Base-by-base conservation (phyloP, 2,113 vertebrate species). In the Hemicordylus capensis region DNA sequence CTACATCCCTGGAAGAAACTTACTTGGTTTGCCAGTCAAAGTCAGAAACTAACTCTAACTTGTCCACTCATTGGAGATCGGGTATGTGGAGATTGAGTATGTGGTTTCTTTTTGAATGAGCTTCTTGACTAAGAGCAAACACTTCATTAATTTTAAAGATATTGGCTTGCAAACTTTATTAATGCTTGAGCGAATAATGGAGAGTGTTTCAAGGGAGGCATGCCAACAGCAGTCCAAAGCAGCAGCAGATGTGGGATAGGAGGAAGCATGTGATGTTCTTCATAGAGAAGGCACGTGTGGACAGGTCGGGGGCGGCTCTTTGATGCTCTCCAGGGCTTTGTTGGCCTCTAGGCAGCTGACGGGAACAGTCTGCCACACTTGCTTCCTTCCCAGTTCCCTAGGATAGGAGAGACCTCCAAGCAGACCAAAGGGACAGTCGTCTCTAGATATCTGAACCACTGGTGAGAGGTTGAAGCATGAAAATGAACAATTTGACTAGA, bases 71-170 rank as follows among this genome's bases (percentile, higher is more conserved):
- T 12, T 4, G 48, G 37, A 81, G 70, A 31, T 22, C 2, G 8
- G 19, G 42, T n/a, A 64, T n/a, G n/a, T n/a, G 46, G 34, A 8
- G 48, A 34, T n/a, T n/a, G n/a, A n/a, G n/a, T 54, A 77, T 67
- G 61, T 69, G 63, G 70, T 79, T 73, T 69, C 3, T 76, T 44
- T 89, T 92, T 91, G 86, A 82, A 78, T 88, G 90, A 93, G 91
- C 91, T 93, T 93, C 93, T 93, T 93, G 89, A 93, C 90, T 76
- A 81, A 90, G 93, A 94, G 93, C 93, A 94, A 94, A 94, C 95
- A 96, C 91, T 90, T 95, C 95, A 95, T 96, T 96, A 95, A 95
- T 95, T 96, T 95, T 93, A 94, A 94, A 94, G 94, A 92, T 93
- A 95, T 92, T 91, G 90, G 93, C 93, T 92, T 42, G 69, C 91